Conservation (phyloP, 1,140 invertebrate genomes). For the Onthophagus taurus region DNA sequence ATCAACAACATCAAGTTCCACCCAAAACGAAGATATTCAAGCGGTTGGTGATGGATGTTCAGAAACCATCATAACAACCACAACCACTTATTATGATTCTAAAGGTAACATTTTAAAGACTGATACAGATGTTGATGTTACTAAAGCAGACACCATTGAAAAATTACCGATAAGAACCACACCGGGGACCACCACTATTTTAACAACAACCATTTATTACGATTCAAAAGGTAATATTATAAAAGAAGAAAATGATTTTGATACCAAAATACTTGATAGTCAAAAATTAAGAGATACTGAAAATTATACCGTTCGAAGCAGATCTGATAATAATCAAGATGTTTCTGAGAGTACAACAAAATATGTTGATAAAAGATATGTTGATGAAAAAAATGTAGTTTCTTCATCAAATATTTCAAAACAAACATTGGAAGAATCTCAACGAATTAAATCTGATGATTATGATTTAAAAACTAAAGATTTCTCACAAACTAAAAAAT, state of each 20-base stretch:
- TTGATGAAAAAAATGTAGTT: too few relatives aligned
- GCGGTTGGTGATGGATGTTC: conserved; percentile 2
- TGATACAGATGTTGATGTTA: conserved; percentile 21
- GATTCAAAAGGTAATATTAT: conserved; percentile 33
- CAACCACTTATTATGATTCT: conserved; percentile 33
- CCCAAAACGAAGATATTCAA: background rate
- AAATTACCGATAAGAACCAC: background rate
- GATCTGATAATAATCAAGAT: too few relatives aligned
- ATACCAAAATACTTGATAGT: conserved; percentile 16
- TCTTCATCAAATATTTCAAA: too few relatives aligned
- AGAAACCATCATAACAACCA: conserved; percentile 23
- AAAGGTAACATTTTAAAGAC: conserved; percentile 32
- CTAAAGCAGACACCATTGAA: conserved; percentile 3
- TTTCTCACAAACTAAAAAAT: too few relatives aligned
- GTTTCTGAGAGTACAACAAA: too few relatives aligned
- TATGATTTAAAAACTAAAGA: too few relatives aligned
- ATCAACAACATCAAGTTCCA: conserved; percentile 11
- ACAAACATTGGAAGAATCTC: too few relatives aligned
- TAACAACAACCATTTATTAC: conserved; percentile 31
- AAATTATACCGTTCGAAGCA: too few relatives aligned
- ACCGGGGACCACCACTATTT: conserved; percentile 19
- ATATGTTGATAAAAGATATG: too few relatives aligned
- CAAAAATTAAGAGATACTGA: too few relatives aligned
- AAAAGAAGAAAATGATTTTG: conserved; percentile 25
- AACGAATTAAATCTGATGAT: too few relatives aligned